A percentile compares a stretch with the other conserved stretches of the same genome.
Evolutionary conservation across 2,113 vertebrate species (phyloP).

Genomic region (Aphyosemion australe): DNA sequence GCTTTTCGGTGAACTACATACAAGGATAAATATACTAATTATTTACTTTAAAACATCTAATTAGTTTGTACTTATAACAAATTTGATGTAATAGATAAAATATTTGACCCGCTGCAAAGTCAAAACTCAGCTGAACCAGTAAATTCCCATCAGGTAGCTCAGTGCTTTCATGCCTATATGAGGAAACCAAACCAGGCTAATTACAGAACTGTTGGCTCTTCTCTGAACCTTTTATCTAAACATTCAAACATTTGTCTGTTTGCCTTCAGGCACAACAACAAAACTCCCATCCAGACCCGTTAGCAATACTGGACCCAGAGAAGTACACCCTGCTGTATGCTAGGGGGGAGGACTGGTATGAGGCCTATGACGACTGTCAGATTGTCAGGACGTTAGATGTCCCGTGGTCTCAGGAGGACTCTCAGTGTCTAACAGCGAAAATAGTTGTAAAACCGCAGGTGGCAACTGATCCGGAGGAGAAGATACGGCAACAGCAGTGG

Average conservation of each 20-base stretch:
- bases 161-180: no score
- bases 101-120: no score
- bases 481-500: slow-evolving; percentile 38
- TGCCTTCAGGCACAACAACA: slow-evolving; percentile 62
- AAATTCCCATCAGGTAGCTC: no score
- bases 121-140: no score
- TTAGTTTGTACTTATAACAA: no score
- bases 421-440: slow-evolving; percentile 44
- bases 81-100: no score
- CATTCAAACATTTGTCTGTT: not conserved
- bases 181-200: no score
- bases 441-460: slow-evolving; percentile 59
- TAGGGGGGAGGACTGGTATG: slow-evolving; percentile 70
- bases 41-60: no score
- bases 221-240: no score
- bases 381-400: slow-evolving; percentile 75
- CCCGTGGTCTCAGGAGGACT: slow-evolving; percentile 60
- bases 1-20: no score
- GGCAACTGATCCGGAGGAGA: slow-evolving; percentile 52
- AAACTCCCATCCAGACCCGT: slow-evolving; percentile 57
- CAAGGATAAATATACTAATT: no score
- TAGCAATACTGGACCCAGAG: slow-evolving; percentile 73
- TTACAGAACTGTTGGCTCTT: no score
- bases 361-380: slow-evolving; percentile 81
- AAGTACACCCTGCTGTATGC: slow-evolving; percentile 73